Evolutionary conservation across 2,888 invertebrate species (phyloP), one percentile per base, ranked within the genome.

Genomic region (Melinaea menophilus): DNA sequence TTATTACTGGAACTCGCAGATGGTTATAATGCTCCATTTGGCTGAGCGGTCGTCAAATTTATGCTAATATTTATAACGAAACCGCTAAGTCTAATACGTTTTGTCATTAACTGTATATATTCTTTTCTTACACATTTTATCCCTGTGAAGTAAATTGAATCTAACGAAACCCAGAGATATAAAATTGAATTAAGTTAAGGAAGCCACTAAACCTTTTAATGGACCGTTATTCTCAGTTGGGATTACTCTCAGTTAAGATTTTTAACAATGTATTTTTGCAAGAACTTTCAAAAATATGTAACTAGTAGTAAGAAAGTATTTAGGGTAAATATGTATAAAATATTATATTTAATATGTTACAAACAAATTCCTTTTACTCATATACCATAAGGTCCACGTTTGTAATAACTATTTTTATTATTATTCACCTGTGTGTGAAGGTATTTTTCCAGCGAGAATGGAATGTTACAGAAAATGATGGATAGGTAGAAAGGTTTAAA

Each of bases 121-220:
- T 51, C 31, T 31, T 34, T 33, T 45, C 59, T 57, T 34, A 46
- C 55, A 57, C 22, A 56, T 46, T 55, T 60, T 33, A 60, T 45
- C 37, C 56, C 41, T 63, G 34, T 59, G 55, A 58, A 55, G 60
- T 51, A 60, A 64, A 64, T 63, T 63, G 59, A 55, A 62, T 64
- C 57, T 54, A 61, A 41, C 37, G 47, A 11, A 65, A 58, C n/a
- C 51, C 31, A 57, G 62, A 60, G 54, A 54, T 56, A 59, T 58
- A 47, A 58, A 65, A 65, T 65, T 37, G 62, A 63, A 65, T 65
- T 65, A 65, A 65, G 65, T 41, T 58, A 61, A 57, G 60, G 62
- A 54, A 62, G 41, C 56, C 51, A 22, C 41, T 61, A 58, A 46
- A 51, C 55, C 46, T 61, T 56, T 47, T 64, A 64, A 64, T 67